These are phyloP conservation scores for Drosophila tani DNA, from an alignment of 1,140 invertebrate genomes.

Conservation along the genomic window DNA sequence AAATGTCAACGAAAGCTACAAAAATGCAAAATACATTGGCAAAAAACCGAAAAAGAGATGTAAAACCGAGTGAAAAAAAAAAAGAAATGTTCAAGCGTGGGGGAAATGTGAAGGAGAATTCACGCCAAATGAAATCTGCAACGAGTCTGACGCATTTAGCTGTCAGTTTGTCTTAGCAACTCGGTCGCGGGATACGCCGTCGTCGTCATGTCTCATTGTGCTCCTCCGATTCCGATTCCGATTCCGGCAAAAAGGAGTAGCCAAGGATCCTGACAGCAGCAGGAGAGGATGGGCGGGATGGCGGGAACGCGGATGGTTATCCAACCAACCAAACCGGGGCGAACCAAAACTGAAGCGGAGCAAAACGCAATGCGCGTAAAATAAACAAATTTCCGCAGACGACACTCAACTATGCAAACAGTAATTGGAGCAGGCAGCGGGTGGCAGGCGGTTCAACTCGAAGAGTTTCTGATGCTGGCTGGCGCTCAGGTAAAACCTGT, in stretches of 20 bases:
- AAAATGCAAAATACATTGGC: conserved; percentile 65
- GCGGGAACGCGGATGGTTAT: conserved; percentile 17
- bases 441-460: conserved; percentile 4
- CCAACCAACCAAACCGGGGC: conserved; percentile 20
- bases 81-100: neutral
- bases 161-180: conserved; percentile 76
- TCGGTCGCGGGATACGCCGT: conserved; percentile 45
- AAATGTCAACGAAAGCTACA: conserved; percentile 30
- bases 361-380: conserved; percentile 79
- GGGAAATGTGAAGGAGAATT: conserved; percentile 48
- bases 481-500: conserved; percentile 61
- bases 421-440: conserved; percentile 70
- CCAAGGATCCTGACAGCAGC: conserved; percentile 24
- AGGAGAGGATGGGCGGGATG: neutral
- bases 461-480: conserved; percentile 14
- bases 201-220: conserved; percentile 42
- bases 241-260: conserved; percentile 45
- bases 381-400: conserved; percentile 82
- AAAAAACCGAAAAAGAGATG: conserved; percentile 40
- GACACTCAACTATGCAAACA: conserved; percentile 82
- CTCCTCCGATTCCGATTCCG: conserved; percentile 11
- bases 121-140: conserved; percentile 76
- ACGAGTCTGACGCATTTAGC: conserved; percentile 75
- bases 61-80: neutral
- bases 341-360: conserved; percentile 46